Conservation (phyloP, 2,113 vertebrate species). For the Podiceps cristatus region DNA sequence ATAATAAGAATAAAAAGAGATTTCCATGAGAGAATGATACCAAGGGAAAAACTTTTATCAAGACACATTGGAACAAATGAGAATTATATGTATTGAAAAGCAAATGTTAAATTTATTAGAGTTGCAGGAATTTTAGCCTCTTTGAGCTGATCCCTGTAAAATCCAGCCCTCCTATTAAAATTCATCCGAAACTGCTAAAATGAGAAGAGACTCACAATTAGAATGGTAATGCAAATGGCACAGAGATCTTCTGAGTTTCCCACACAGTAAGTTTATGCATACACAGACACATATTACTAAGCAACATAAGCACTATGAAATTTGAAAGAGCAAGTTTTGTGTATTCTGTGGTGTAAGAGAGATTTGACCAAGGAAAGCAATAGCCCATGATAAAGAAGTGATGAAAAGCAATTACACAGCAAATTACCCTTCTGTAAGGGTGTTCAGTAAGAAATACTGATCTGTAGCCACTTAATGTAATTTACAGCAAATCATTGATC, state of each 20-base stretch:
- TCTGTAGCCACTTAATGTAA: background rate
- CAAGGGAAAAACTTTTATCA: background rate
- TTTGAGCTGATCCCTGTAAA: background rate
- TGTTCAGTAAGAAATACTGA: constrained; percentile 9
- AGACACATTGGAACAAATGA: background rate
- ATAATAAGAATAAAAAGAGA: background rate
- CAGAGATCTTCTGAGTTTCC: background rate
- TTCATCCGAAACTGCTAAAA: background rate
- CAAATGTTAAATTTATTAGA: background rate
- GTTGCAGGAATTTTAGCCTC: background rate
- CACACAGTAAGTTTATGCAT: background rate
- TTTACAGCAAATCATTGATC: constrained; percentile 33
- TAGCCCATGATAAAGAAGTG: background rate
- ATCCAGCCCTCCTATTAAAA: background rate
- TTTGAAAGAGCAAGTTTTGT: background rate
- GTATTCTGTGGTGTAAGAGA: background rate
- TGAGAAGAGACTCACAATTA: background rate
- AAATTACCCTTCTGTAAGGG: background rate
- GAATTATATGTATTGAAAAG: background rate
- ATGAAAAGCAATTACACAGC: constrained; percentile 2
- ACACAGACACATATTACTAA: background rate
- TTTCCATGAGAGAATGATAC: background rate
- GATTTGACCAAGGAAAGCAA: background rate
- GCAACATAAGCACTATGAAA: background rate
- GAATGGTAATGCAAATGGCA: background rate